A percentile compares a stretch with the other conserved stretches of the same genome.
Conservation (phyloP, 35 echinoderm and acorn worm genomes). For the Stichopus chloronotus region DNA sequence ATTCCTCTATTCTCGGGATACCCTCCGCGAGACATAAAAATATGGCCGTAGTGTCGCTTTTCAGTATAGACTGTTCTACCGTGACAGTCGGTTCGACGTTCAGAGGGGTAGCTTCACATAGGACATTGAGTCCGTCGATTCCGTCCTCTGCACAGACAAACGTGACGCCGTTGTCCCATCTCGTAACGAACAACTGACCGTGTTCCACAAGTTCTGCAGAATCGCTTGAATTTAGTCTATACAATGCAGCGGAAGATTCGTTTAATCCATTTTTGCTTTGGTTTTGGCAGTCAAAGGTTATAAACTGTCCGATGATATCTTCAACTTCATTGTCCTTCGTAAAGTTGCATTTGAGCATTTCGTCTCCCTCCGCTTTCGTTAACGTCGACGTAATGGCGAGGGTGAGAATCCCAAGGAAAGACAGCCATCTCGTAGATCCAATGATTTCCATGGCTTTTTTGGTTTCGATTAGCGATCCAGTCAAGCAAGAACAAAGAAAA, state of each 20-base stretch:
- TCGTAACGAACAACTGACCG: not conserved
- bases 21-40: slow-evolving; percentile 31
- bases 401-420: not conserved
- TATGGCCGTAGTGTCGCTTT: not conserved
- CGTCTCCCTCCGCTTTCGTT: not conserved
- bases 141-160: slow-evolving; percentile 36
- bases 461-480: too few species aligned
- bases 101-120: slow-evolving; percentile 10
- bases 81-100: not conserved
- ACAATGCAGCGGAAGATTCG: not conserved
- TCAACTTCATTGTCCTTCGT: not conserved
- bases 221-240: not conserved
- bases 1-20: not conserved
- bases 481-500: too few species aligned
- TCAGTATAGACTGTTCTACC: not conserved
- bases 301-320: not conserved
- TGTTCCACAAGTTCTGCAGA: not conserved
- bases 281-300: not conserved
- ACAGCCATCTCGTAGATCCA: not conserved
- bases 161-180: not conserved
- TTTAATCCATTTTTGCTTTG: not conserved
- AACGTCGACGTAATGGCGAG: not conserved
- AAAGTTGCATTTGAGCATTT: not conserved
- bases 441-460: not conserved
- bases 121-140: not conserved